A percentile compares a stretch with the other conserved stretches of the same genome.
Conservation (phyloP, 2,113 vertebrate genomes). For the Solenodon paradoxus region DNA sequence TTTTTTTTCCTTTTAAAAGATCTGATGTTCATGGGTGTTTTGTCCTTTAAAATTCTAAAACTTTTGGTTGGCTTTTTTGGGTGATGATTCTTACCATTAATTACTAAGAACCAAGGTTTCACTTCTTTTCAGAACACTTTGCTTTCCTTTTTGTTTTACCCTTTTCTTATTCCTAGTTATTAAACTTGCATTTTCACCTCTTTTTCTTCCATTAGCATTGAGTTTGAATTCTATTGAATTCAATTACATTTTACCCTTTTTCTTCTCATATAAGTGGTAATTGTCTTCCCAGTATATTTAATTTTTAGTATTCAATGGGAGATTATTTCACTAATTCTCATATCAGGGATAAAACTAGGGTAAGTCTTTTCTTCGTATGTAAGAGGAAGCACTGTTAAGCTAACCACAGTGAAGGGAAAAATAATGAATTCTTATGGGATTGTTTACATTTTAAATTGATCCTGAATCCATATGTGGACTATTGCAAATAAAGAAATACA, state of each 20-base stretch:
- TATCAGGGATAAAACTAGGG: neutral
- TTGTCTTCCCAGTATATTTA: slow-evolving; percentile 5
- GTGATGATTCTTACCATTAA: neutral
- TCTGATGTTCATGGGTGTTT: neutral
- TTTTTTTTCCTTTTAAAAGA: neutral
- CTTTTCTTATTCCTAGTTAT: neutral
- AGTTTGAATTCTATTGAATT: slow-evolving; percentile 22
- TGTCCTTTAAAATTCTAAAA: neutral
- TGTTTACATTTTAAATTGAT: slow-evolving; percentile 38
- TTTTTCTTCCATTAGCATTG: neutral
- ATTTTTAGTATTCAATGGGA: neutral
- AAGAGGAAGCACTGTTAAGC: neutral
- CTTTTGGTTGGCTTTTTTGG: neutral
- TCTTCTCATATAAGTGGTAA: neutral
- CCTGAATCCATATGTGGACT: neutral
- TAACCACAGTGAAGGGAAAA: slow-evolving; percentile 37
- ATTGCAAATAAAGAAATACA: slow-evolving; percentile 39
- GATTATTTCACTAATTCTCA: neutral
- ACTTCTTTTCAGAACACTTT: neutral
- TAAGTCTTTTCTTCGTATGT: neutral
- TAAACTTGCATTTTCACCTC: neutral
- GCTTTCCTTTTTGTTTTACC: neutral
- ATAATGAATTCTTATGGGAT: neutral
- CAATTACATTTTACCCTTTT: neutral
- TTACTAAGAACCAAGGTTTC: neutral